Base-by-base conservation (phyloP, 64 coral and sea anemone genomes). In the Stichodactyla helianthus region DNA sequence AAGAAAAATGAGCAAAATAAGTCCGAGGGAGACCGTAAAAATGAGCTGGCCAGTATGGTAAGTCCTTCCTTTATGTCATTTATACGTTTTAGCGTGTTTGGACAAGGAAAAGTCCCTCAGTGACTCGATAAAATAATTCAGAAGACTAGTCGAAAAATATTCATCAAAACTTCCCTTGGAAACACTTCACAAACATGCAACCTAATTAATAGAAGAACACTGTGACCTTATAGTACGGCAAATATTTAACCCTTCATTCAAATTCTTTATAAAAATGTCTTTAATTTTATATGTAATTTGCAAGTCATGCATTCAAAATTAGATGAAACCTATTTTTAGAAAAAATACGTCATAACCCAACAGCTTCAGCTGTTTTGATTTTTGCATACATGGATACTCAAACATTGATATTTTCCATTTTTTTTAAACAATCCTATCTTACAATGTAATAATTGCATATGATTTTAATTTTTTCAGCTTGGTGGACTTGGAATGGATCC, bases 401-500 rank as follows among this genome's bases (percentile, higher is more conserved):
- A 44, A 44, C 35, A 44, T 44, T 44, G 35, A 44, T 44, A 44
- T 44, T 44, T 44, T 44, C 2, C 35, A 44, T 44, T 44, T 44
- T 44, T 44, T 44, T 44, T 44, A 3, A 44, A 44, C 35, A 44
- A 44, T 44, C 35, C 35, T 44, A 3, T 44, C 35, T 44, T 44
- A 44, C 35, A 44, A 44, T 44, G 2, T 79, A 2, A 81, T 81
- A 53, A 20, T 20, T 53, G 10, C 7, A 6, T 6, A 81, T 81
- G 5, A 58, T 58, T 84, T 54, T 23, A 15, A 61, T 0, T 60
- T 12, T 12, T 84, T 59, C 16, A 84, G 83, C 83, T 84, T 84
- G 83, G 83, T 31, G 83, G 83, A 59, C 83, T 84, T 16, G 83
- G 83, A 84, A 84, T 84, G 83, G 83, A 84, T 16, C 56, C 83